Percentiles rank a stretch among this genome's conserved stretches.
phyloP scores from a whole-genome alignment of 2,888 invertebrate genomes.

The Dermolepida albohirtum region DNA sequence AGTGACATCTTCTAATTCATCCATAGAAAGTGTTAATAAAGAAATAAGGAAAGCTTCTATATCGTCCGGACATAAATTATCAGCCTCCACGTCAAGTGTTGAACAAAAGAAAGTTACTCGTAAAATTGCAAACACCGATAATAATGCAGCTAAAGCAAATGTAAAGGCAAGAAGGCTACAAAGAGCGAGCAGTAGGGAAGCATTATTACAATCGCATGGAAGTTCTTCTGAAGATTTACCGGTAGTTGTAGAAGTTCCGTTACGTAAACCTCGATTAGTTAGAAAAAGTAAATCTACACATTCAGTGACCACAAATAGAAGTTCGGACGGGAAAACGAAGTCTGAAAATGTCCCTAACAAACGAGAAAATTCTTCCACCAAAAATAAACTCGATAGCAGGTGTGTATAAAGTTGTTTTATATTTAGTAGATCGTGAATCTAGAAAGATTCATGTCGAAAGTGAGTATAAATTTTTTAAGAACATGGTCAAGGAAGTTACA shows the following conservation, averaged over 20 bases:
- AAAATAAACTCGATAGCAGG: slow-evolving; percentile 57
- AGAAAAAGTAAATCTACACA: slow-evolving; percentile 61
- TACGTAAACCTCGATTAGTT: slow-evolving; percentile 62
- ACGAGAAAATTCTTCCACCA: slow-evolving; percentile 45
- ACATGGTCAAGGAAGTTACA: no score
- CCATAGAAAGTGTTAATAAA: slow-evolving; percentile 59
- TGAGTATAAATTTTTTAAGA: no score
- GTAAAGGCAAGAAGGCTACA: slow-evolving; percentile 66
- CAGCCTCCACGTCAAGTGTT: slow-evolving; percentile 25
- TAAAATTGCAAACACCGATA: slow-evolving; percentile 51
- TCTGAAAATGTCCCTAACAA: slow-evolving; percentile 45
- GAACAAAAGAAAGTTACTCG: slow-evolving; percentile 50
- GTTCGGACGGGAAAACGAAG: slow-evolving; percentile 55
- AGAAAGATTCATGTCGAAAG: no score
- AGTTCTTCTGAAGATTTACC: slow-evolving; percentile 68
- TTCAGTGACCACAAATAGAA: slow-evolving; percentile 56
- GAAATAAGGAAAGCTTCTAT: slow-evolving; percentile 39
- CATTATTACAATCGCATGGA: slow-evolving; percentile 65
- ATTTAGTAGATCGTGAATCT: no score
- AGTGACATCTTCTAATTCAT: slow-evolving; percentile 63
- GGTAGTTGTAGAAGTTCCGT: slow-evolving; percentile 56
- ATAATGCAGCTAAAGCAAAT: slow-evolving; percentile 53
- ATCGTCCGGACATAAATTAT: background rate
- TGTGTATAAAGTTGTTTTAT: slow-evolving; percentile 43
- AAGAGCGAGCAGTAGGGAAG: slow-evolving; percentile 67